phyloP scores from a whole-genome alignment of 2,888 invertebrate species.

The Bruchidius siliquastri region DNA sequence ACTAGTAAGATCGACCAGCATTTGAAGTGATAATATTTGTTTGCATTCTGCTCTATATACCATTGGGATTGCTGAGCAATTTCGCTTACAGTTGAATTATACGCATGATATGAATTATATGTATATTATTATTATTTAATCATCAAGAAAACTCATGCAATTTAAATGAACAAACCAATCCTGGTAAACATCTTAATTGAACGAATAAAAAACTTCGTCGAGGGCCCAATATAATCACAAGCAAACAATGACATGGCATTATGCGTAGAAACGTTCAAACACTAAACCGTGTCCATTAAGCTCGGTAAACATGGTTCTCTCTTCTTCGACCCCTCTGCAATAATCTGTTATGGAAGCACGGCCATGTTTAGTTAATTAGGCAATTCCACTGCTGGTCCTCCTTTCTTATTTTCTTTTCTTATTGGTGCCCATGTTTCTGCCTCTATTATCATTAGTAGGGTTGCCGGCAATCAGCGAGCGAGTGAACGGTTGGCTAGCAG shows the following conservation, averaged over 20 bases:
- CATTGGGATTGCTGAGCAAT: too few relatives aligned
- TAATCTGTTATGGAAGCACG: constrained; percentile 11
- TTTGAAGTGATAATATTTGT: too few relatives aligned
- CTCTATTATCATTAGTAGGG: not conserved
- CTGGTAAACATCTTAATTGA: not conserved
- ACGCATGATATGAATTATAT: too few relatives aligned
- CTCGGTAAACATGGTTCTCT: not conserved
- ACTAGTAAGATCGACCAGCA: too few relatives aligned
- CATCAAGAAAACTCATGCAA: too few relatives aligned
- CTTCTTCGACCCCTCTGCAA: not conserved
- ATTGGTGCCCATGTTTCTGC: not conserved
- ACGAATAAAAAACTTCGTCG: not conserved
- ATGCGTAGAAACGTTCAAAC: not conserved
- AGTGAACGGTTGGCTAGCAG: not conserved
- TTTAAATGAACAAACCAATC: too few relatives aligned
- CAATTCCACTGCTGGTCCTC: constrained; percentile 23
- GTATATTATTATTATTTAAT: too few relatives aligned
- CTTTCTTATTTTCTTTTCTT: constrained; percentile 10
- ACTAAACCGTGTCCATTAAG: not conserved
- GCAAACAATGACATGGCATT: not conserved
- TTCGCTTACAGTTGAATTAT: too few relatives aligned
- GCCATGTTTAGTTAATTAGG: constrained; percentile 23
- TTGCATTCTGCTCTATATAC: too few relatives aligned
- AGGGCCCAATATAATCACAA: not conserved
- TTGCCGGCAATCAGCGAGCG: not conserved